Conservation (phyloP, 2,113 vertebrate species). For the Sprattus sprattus region DNA sequence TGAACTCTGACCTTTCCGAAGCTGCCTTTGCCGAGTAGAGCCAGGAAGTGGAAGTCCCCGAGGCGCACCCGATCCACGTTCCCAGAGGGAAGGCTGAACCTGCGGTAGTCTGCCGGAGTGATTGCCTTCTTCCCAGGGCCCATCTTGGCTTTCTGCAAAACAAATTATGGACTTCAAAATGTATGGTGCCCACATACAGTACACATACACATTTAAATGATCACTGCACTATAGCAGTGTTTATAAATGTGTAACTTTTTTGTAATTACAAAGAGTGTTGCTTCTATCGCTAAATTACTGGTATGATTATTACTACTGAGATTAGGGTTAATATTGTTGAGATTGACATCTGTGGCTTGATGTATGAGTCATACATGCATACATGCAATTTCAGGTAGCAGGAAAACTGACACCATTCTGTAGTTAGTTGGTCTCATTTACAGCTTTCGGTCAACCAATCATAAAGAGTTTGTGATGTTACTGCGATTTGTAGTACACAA, state of each 20-base stretch:
- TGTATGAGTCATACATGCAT: slow-evolving; percentile 14
- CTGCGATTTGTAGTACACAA: background rate
- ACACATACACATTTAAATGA: slow-evolving; percentile 7
- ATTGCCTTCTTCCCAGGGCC: slow-evolving; percentile 93
- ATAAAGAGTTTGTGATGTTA: background rate
- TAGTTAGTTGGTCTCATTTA: background rate
- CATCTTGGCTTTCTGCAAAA: slow-evolving; percentile 88
- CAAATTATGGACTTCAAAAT: background rate
- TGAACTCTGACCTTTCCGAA: slow-evolving; percentile 87
- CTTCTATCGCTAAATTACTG: background rate
- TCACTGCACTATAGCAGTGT: background rate
- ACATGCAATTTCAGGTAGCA: slow-evolving; percentile 16
- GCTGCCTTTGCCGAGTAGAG: slow-evolving; percentile 95
- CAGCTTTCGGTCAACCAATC: background rate
- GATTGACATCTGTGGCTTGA: background rate
- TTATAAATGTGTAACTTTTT: background rate
- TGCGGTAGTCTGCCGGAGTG: slow-evolving; percentile 83
- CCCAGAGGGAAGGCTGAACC: slow-evolving; percentile 80
- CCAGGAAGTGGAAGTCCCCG: slow-evolving; percentile 93
- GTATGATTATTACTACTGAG: background rate
- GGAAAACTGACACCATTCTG: background rate
- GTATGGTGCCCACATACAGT: background rate
- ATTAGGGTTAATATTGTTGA: background rate
- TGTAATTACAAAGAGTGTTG: background rate
- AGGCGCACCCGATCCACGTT: slow-evolving; percentile 89